Evolutionary conservation across 2,797 vertebrate genomes (phyloP), one percentile per base, ranked within the genome.

Genomic region (Epinephelus coioides): DNA sequence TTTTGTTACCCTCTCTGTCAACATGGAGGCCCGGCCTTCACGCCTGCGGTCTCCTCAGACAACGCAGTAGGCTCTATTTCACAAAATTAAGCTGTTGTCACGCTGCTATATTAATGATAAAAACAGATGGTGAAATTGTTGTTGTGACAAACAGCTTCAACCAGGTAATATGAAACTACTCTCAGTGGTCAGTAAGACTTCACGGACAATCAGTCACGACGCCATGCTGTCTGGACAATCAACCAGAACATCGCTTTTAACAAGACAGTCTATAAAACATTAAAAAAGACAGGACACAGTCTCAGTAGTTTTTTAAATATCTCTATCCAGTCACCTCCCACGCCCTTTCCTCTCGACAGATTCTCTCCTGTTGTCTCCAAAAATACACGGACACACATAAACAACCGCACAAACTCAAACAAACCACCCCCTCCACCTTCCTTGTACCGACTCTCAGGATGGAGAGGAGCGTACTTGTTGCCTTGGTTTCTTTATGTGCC

Each of bases 401-500:
- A 76, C 79, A 82, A 46, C 51, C 75, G 69, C 76, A 80, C 51
- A 85, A 84, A 83, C 74, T 70, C 56, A 64, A 73, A 69, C 72
- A 47, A 38, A 77, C 53, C 46, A 34, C 14, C 25, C 8, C 40
- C 60, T 6, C 34, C 34, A 6, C 21, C 27, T 69, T 72, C 60
- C 60, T 74, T 19, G 40, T 17, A 49, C 84, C 79, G 75, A 74
- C 80, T 43, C 40, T 43, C 76, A 61, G 82, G 68, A 67, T 11
- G 14, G 76, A 82, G 81, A 73, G 75, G 83, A 83, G 69, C 82
- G 62, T 61, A 74, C 86, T 82, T 25, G 88, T 88, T 94, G 92
- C 93, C 93, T 92, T 95, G 94, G 93, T 94, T 95, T 93, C 91
- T 95, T 92, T 94, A 94, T 91, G 90, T 96, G 93, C 93, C 95